Evolutionary conservation across 1,140 invertebrate species (phyloP).

Genomic region (Adoxophyes honmai): DNA sequence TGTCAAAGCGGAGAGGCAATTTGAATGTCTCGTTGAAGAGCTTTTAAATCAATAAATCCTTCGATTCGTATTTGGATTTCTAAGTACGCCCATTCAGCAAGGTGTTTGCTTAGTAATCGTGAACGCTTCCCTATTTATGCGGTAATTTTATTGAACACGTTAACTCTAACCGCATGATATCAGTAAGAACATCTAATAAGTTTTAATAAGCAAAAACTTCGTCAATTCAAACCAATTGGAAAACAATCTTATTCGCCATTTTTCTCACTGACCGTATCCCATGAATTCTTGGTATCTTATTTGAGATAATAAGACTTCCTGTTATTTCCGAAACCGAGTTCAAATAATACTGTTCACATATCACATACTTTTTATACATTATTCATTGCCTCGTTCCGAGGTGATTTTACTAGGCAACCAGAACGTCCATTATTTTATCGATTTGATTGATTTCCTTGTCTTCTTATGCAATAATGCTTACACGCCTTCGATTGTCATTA

Average conservation of each 20-base stretch:
- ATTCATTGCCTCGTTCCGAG: neutral
- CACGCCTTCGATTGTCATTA: slow-evolving; percentile 12
- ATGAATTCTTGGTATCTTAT: neutral
- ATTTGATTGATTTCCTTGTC: slow-evolving; percentile 7
- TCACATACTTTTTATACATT: slow-evolving; percentile 3
- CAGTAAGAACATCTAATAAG: no score
- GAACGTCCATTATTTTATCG: neutral
- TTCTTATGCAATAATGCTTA: neutral
- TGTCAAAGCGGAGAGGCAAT: neutral
- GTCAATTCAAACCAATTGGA: neutral
- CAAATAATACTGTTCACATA: neutral
- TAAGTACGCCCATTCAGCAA: neutral
- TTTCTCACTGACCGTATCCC: neutral
- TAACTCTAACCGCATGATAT: no score
- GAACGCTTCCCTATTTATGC: slow-evolving; percentile 5
- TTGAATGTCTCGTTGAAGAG: slow-evolving; percentile 7
- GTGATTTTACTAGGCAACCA: neutral
- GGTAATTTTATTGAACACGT: neutral
- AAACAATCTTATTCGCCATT: slow-evolving; percentile 2
- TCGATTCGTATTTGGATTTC: slow-evolving; percentile 6
- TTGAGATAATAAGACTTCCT: neutral
- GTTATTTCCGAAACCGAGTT: neutral
- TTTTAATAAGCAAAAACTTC: no score
- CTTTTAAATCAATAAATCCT: slow-evolving; percentile 9
- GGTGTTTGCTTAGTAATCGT: slow-evolving; percentile 4